Evolutionary conservation across 2,888 invertebrate genomes (phyloP).

Genomic region (Pegoplata infirma): DNA sequence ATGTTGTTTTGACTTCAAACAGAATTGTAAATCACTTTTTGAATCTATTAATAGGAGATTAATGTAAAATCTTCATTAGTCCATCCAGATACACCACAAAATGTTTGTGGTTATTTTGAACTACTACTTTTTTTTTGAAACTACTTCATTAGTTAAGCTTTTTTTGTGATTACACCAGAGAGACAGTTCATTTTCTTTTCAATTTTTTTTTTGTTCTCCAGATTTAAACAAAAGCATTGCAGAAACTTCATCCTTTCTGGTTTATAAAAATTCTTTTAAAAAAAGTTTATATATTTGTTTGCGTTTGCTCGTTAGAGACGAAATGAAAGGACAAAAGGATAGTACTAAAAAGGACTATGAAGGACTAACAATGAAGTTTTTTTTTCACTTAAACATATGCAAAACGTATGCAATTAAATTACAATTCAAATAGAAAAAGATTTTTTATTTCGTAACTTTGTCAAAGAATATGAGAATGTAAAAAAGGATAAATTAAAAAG

Average conservation of each 20-base stretch:
- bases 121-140: too few relatives aligned
- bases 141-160: conserved; percentile 41
- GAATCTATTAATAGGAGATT: conserved; percentile 14
- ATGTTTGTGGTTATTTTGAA: conserved; percentile 7
- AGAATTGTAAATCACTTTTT: background rate
- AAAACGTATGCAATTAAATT: conserved; percentile 61
- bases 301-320: conserved; percentile 18
- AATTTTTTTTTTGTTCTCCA: conserved; percentile 3
- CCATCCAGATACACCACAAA: conserved; percentile 6
- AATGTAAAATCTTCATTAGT: conserved; percentile 4
- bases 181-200: background rate
- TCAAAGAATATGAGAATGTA: background rate
- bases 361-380: background rate
- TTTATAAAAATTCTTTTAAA: conserved; percentile 17
- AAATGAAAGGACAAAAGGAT: background rate
- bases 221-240: conserved; percentile 26
- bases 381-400: conserved; percentile 6
- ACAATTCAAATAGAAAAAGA: conserved; percentile 65
- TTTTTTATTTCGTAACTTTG: conserved; percentile 12
- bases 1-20: too few relatives aligned
- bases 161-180: conserved; percentile 7
- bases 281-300: conserved; percentile 12
- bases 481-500: too few relatives aligned
- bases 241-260: background rate
- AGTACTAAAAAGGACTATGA: too few relatives aligned